These are phyloP conservation scores for Todus mexicanus DNA, from an alignment of 2,797 vertebrate genomes.

Conservation along the genomic window DNA sequence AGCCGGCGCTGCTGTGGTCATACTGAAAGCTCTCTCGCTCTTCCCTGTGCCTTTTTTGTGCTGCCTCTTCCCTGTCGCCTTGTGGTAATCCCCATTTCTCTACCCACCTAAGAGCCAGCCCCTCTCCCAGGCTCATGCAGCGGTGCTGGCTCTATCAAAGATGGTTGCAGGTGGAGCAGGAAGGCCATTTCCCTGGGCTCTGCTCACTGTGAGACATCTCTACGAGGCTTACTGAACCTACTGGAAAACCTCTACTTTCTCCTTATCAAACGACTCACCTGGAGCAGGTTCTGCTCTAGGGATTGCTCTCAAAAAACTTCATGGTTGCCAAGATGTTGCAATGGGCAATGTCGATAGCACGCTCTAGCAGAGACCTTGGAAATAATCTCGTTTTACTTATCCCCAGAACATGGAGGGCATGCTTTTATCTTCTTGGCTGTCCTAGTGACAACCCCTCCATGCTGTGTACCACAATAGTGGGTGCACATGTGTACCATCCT, in stretches of 20 bases:
- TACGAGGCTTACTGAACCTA: not conserved
- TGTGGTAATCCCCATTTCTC: not conserved
- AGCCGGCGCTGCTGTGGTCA: not conserved
- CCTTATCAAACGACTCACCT: not conserved
- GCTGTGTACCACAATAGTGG: rapidly evolving
- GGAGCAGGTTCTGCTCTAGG: not conserved
- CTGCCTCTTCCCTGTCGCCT: not conserved
- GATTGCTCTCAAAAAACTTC: not conserved
- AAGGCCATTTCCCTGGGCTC: not conserved
- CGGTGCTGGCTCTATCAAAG: rapidly evolving
- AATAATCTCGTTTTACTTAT: not conserved
- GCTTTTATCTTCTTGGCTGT: not conserved
- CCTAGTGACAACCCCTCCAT: not conserved
- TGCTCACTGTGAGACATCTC: not conserved
- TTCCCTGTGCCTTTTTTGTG: not conserved
- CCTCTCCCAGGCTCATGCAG: not conserved
- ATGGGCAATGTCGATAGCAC: rapidly evolving
- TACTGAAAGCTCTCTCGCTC: not conserved
- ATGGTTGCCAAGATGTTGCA: not conserved
- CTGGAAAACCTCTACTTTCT: not conserved
- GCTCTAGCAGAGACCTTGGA: not conserved
- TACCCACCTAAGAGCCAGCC: not conserved
- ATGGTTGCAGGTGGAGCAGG: not conserved
- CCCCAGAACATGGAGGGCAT: not conserved
- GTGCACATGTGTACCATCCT: not conserved